Evolutionary conservation across 2,888 invertebrate species (phyloP), one percentile per base, ranked within the genome.

Genomic region (Cordilura impudica): DNA sequence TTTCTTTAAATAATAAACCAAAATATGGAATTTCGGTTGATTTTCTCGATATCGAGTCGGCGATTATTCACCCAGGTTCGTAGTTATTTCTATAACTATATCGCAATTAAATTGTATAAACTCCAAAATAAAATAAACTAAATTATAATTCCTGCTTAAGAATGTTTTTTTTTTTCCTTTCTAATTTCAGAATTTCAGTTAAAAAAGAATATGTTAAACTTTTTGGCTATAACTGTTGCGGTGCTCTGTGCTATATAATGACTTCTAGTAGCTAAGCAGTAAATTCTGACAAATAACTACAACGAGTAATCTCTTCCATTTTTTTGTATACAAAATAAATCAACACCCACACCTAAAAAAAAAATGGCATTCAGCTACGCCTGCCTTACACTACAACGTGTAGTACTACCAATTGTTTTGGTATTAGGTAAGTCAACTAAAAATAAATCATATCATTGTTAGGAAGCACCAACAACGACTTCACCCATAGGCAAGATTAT

Each of bases 381-480:
- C 79, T 89, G 89, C 85, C 84, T 88, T 81, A 84, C 87, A 76
- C 83, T 88, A 78, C 88, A 88, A 83, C 89, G 89, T 69, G 84
- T 85, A 77, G 87, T 88, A 23, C 82, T 88, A 83, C 88, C 88
- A 81, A 84, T 86, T 61, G 85, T 89, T 67, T 84, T 88, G 84
- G 89, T 87, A 65, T 82, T 89, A 82, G 88, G 88, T 88, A 81
- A 88, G 89, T 72, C 16, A 43, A 58, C 23, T 43, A 56, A 56
- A 23, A 58, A 18, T 43, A 43, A 47, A 7, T 35, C 10, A 51
- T 31, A 60, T 60, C 2, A 39, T 43, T 43, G 23, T 58, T 3
- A 19, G 21, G 7, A 21, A 1, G 16, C 16, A 19, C 47, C 1
- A 5, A 5, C 49, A 47, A 8, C n/a, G 21, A 21, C 2, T 5